Evolutionary conservation across 1,140 invertebrate genomes (phyloP).

Genomic region (Sarcophaga peregrina): DNA sequence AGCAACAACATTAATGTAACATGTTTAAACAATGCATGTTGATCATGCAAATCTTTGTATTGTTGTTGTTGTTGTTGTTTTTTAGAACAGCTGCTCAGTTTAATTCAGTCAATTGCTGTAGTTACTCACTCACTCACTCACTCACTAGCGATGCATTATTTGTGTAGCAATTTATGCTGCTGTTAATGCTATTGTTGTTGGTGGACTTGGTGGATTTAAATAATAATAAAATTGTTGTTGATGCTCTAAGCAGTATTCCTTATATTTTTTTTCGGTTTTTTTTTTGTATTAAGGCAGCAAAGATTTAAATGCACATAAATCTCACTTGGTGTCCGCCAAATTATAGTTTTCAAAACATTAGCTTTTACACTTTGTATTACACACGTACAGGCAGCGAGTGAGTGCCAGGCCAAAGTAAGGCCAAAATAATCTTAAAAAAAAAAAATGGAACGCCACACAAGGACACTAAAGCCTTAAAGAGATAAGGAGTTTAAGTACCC

Average conservation of each 20-base stretch:
- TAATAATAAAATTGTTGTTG: constrained; percentile 23
- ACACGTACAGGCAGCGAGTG: background rate
- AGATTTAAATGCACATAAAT: constrained; percentile 64
- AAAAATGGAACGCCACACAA: constrained; percentile 31
- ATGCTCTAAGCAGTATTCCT: background rate
- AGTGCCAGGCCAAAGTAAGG: background rate
- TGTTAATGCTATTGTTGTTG: background rate
- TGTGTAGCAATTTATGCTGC: background rate
- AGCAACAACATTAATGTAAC: no score
- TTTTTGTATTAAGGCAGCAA: constrained; percentile 46
- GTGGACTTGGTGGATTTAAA: background rate
- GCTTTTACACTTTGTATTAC: constrained; percentile 44
- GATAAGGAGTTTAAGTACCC: background rate
- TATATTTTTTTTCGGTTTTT: no score
- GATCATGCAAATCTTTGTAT: constrained; percentile 7
- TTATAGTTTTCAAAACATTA: constrained; percentile 65
- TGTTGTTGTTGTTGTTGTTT: background rate
- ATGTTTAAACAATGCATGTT: background rate
- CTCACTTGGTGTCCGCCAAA: constrained; percentile 67
- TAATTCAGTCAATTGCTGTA: no score
- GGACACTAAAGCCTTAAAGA: background rate
- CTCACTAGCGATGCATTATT: background rate
- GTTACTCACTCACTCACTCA: no score
- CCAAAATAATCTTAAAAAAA: background rate
- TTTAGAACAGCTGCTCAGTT: background rate